Percentiles rank a stretch among this genome's conserved stretches.
Conservation (phyloP, 1,140 invertebrate genomes). For the Panulirus ornatus region DNA sequence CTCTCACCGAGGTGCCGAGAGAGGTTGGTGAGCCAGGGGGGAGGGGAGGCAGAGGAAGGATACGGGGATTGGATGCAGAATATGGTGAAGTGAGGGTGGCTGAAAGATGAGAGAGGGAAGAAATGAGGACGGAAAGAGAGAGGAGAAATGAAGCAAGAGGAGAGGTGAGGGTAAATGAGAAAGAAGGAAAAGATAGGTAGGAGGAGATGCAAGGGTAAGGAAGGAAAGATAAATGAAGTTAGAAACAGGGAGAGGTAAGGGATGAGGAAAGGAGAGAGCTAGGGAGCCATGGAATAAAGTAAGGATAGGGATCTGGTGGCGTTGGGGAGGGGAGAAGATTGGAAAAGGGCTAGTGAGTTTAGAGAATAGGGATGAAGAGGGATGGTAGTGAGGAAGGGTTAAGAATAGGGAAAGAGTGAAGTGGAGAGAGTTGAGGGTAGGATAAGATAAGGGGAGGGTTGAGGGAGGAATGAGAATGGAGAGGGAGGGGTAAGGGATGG, state of each 20-base stretch:
- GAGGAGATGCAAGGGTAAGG: no score
- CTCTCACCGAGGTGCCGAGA: conserved; percentile 36
- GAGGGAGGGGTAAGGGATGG: neutral
- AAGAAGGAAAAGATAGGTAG: no score
- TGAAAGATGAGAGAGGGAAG: neutral
- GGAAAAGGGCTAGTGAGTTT: no score
- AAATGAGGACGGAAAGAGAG: neutral
- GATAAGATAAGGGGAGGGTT: conserved; percentile 16
- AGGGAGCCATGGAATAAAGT: no score
- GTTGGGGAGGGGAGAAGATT: no score
- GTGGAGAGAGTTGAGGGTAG: neutral
- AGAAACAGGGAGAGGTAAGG: neutral
- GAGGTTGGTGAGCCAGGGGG: neutral
- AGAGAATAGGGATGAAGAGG: no score
- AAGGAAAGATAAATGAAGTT: neutral
- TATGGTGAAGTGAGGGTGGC: no score
- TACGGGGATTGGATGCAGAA: no score
- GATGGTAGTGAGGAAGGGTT: no score
- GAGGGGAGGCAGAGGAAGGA: neutral
- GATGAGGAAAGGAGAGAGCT: no score
- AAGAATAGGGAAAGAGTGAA: neutral
- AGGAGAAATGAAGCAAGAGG: no score
- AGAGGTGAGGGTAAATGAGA: neutral
- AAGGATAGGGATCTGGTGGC: no score
- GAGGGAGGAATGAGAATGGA: conserved; percentile 15